Percentiles rank a stretch among this genome's conserved stretches.
Evolutionary conservation across 2,888 invertebrate genomes (phyloP).

Genomic region (Lasioglossum morio): DNA sequence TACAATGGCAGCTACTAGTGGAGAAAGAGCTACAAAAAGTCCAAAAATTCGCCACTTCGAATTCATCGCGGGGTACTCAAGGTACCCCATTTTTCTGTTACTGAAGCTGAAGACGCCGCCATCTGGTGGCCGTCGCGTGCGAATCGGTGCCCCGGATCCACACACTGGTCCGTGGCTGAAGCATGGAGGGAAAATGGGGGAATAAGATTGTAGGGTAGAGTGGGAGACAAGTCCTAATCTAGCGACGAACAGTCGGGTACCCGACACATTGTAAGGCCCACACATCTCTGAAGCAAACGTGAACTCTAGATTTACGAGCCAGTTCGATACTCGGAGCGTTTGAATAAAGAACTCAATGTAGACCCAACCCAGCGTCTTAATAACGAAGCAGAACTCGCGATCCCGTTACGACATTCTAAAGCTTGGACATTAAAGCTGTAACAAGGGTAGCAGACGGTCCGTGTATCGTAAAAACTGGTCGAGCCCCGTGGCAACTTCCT

Average conservation of each 20-base stretch:
- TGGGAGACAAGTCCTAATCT: neutral
- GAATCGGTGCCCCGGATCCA: too few species aligned
- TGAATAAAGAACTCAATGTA: neutral
- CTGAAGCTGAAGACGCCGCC: too few species aligned
- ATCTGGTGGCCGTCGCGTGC: too few species aligned
- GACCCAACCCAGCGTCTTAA: neutral
- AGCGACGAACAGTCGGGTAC: neutral
- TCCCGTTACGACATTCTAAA: conserved; percentile 43
- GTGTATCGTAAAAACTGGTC: conserved; percentile 49
- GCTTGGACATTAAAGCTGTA: conserved; percentile 25
- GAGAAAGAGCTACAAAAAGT: too few species aligned
- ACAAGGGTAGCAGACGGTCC: conserved; percentile 21
- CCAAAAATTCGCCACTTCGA: too few species aligned
- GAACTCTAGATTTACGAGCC: neutral
- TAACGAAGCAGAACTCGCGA: conserved; percentile 22
- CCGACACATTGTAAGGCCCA: neutral
- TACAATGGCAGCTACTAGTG: too few species aligned
- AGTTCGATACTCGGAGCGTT: neutral
- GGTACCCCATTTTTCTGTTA: too few species aligned
- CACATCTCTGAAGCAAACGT: neutral
- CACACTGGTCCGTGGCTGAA: too few species aligned
- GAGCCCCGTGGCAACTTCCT: conserved; percentile 47
- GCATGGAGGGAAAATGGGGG: too few species aligned
- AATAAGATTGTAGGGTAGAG: neutral
- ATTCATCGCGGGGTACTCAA: too few species aligned